These are phyloP conservation scores for Corythornis vintsioides DNA, from an alignment of 2,113 vertebrate genomes.

Conservation along the genomic window DNA sequence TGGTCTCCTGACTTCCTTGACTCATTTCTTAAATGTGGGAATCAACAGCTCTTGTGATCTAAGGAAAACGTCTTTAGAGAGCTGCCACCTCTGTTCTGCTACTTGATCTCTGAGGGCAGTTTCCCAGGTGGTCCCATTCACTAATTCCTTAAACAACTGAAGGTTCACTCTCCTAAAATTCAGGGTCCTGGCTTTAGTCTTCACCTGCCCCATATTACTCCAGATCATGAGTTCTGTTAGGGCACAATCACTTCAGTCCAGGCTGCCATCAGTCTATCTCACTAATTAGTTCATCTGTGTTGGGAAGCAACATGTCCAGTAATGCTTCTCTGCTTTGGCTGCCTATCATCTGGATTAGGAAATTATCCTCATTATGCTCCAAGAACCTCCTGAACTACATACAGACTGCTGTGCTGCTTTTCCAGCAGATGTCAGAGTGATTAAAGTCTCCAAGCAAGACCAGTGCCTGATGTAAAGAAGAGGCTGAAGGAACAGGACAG, in stretches of 20 bases:
- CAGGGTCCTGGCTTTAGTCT: neutral
- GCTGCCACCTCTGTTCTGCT: neutral
- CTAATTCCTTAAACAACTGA: neutral
- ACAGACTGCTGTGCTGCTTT: neutral
- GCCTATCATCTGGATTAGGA: neutral
- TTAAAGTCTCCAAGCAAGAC: neutral
- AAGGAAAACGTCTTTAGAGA: neutral
- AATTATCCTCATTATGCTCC: neutral
- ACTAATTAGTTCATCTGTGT: neutral
- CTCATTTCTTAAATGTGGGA: rapidly evolving
- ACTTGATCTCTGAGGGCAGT: neutral
- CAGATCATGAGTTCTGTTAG: neutral
- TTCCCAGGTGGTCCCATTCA: neutral
- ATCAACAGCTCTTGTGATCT: neutral
- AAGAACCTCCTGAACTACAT: neutral
- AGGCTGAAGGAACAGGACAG: neutral
- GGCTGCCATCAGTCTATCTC: neutral
- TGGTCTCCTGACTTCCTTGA: neutral
- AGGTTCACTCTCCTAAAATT: neutral
- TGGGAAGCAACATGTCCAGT: neutral
- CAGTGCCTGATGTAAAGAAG: neutral
- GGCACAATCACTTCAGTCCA: neutral
- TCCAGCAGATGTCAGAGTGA: neutral
- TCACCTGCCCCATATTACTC: neutral
- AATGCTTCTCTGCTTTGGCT: neutral